Evolutionary conservation across 2,888 invertebrate genomes (phyloP), one percentile per base, ranked within the genome.

Genomic region (Alitta virens): DNA sequence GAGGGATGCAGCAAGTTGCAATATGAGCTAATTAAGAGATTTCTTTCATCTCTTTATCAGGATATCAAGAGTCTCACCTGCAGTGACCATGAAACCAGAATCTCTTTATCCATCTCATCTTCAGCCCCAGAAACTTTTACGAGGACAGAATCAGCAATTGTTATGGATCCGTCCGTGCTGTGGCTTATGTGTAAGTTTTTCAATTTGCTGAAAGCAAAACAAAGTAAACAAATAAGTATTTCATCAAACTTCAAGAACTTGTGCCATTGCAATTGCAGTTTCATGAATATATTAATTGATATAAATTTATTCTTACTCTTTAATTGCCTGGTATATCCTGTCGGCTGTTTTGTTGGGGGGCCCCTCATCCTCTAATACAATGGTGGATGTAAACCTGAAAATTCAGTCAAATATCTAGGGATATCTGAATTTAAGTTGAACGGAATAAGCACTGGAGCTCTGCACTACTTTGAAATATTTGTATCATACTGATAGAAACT

Each of bases 81-180:
- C 83, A 75, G 72, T 2, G 92, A 92, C 96, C 96, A 97, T 0
- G 95, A 93, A 2, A 96, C 91, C 74, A 92, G 89, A 62, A 95
- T 89, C 74, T 89, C 91, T 80, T 95, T 96, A 62, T 90, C 88
- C 68, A 90, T 80, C 23, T 82, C 91, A 71, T 90, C 89, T 63
- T 89, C 88, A 56, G 90, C 91, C 14, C 91, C 91, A 78, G 94
- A 92, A 1, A 96, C 90, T 82, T 92, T 93, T 9, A 96, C 89
- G 51, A 93, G 86, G n/a, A 95, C 93, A 0, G 91, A 91, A 78
- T 95, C 94, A 0, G 78, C 75, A 23, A 95, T 88, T 0, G 89
- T 89, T 77, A 95, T 91, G 55, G 90, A 89, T 1, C 82, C 80
- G 16, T 92, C 92, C 73, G 90, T 90, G 0, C 89, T 88, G 74